Base-by-base conservation (phyloP, 2,888 invertebrate species). In the Embidobia sp. region DNA sequence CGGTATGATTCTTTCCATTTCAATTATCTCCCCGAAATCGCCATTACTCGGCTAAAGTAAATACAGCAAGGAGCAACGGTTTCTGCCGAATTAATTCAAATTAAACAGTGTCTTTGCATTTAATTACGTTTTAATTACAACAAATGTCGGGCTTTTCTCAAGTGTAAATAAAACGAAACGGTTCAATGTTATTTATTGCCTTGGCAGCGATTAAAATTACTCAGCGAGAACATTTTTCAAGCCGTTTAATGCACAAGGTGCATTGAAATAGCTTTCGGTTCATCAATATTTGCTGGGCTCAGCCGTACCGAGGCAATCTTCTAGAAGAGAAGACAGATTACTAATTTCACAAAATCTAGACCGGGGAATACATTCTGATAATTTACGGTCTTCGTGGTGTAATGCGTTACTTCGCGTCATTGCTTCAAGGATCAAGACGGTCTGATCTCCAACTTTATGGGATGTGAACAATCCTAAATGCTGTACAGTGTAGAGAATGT, bases 401-500 rank as follows among this genome's bases (percentile, higher is more conserved):
- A 22, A 44, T 48, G 19, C 40, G 37, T 42, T 51, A 19, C 19
- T 26, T 31, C 33, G 29, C 40, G 51, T 57, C 42, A 33, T 44
- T 66, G 57, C 40, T 57, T 59, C 35, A n/a, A 57, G 64, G 64
- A 73, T 64, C 51, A 73, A 19, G 18, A 6, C 8, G 40, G 55
- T 55, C 49, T 66, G 64, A 73, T 73, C 64, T 42, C 33, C 19
- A 66, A 64, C 51, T 64, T 73, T 57, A 73, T 57, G 64, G 44
- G 40, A 64, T 59, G 73, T 37, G 64, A 57, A 42, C 64, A 51
- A 66, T 59, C 59, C 73, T 15, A 66, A 73, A 64, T 55, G 55
- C 51, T 73, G 51, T 49, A 55, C 64, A 37, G 40, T 29, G 46
- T 16, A 40, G 7, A 15, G 11, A 19, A 16, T 53, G 26, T 66